Conservation (phyloP, 1,140 invertebrate genomes). For the Portunus trituberculatus region DNA sequence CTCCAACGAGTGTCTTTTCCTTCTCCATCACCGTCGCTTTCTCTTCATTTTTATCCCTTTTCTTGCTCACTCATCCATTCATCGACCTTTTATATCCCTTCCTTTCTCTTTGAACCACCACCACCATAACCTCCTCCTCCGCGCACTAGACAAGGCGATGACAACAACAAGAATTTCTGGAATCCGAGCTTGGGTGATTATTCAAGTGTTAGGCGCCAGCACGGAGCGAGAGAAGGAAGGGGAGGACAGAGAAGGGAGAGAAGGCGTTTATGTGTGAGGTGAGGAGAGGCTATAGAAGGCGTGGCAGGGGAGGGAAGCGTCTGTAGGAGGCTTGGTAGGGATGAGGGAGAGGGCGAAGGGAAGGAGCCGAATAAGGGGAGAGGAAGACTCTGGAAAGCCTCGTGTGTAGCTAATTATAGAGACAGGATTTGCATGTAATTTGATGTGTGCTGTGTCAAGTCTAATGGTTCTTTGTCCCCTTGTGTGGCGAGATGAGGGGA, state of each 20-base stretch:
- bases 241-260: too few species aligned
- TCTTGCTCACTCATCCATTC: not conserved
- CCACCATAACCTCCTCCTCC: not conserved
- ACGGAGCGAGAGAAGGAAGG: too few species aligned
- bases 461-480: conserved; percentile 46
- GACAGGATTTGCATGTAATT: conserved; percentile 57
- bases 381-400: too few species aligned
- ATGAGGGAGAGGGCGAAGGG: not conserved
- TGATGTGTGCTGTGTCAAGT: conserved; percentile 54
- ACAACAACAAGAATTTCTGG: too few species aligned
- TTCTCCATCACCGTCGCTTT: not conserved
- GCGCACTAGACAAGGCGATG: not conserved
- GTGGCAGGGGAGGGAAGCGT: too few species aligned
- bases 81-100: not conserved
- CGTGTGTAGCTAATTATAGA: conserved; percentile 37
- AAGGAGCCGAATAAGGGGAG: not conserved
- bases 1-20: not conserved
- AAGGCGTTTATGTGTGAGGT: too few species aligned
- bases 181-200: too few species aligned
- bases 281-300: too few species aligned
- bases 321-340: too few species aligned
- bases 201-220: too few species aligned
- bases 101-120: not conserved
- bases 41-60: not conserved
- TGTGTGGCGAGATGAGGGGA: not conserved